Evolutionary conservation across 2,888 invertebrate species (phyloP), one percentile per base, ranked within the genome.

Genomic region (Laspeyria flexula): DNA sequence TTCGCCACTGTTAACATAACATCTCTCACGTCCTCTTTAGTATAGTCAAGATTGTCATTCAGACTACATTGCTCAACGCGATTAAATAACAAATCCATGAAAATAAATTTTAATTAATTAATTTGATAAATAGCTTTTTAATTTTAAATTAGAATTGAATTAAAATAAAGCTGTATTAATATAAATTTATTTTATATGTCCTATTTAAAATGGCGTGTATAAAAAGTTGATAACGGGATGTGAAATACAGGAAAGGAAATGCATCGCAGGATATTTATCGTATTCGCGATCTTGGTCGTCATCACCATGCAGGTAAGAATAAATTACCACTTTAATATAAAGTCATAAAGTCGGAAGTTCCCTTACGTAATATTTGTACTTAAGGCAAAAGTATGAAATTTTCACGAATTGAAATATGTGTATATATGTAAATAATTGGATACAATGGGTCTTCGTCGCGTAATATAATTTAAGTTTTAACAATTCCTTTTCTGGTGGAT

Each of bases 271-370:
- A 77, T 73, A 55, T 62, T 86, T 61, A 71, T 88, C 66, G 76
- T 84, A 55, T 65, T 80, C 57, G 77, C 77, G 46, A 57, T 84
- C 53, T 78, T 81, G 59, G 70, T 86, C 59, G 85, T 76, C 38
- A 47, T 83, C 12, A 87, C 83, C 39, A 69, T 88, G 41, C 86
- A 90, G 87, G 91, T 90, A 53, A 73, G 83, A 73, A 48, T 44
- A 23, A 18, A 16, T 49, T 12, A 13, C 23, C 11, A 3, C 5
- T 21, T 2, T 21, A 21, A 21, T 21, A 21, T 3, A 21, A 3
- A n/a, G n/a, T n/a, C n/a, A n/a, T n/a, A n/a, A n/a, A n/a, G n/a
- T n/a, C n/a, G n/a, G n/a, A n/a, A n/a, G n/a, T n/a, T n/a, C n/a
- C n/a, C n/a, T n/a, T n/a, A n/a, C n/a, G n/a, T n/a, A n/a, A n/a